Base-by-base conservation (phyloP, 2,797 vertebrate genomes). In the Oophaga sylvatica region DNA sequence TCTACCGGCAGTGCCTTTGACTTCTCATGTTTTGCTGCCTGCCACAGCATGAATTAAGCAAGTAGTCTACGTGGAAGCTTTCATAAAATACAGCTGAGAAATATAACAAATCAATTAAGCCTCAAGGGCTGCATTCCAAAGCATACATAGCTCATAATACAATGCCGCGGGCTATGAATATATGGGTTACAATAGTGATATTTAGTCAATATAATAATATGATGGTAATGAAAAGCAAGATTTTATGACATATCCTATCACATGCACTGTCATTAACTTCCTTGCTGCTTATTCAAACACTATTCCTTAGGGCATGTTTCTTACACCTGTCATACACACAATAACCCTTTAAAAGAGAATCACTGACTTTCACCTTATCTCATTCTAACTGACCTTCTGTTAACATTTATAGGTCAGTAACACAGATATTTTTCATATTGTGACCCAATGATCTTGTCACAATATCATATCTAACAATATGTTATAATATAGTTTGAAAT, bases 81-180 rank as follows among this genome's bases (percentile, higher is more conserved):
- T 88, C 53, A 81, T 53, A 76, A 67, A 77, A 76, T 84, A 70
- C 78, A 88, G 78, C 87, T 85, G 78, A 68, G 67, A 67, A 35
- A 67, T 57, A 89, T 60, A 76, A 56, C 48, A 86, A 71, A 70
- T 70, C 53, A 78, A 62, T 75, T 45, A 12, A 78, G 80, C 84
- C 84, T 71, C 19, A 82, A 79, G 88, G 83, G 73, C 73, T 65
- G 35, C 88, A 89, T 89, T 89, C 79, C 83, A 88, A 85, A 77
- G 71, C 73, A 79, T 83, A 86, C 80, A 82, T 53, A 62, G 63
- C 73, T 70, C 45, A 59, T 35, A 79, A 83, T 83, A 68, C 29
- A 48, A 71, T 71, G 73, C 88, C 31, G 35, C 41, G 5, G 63
- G 88, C 84, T 89, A 56, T 62, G 41, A 83, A 89, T 79, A 59